These are phyloP conservation scores for Neuroterus valhalla DNA, from an alignment of 1,140 invertebrate species.

Conservation along the genomic window DNA sequence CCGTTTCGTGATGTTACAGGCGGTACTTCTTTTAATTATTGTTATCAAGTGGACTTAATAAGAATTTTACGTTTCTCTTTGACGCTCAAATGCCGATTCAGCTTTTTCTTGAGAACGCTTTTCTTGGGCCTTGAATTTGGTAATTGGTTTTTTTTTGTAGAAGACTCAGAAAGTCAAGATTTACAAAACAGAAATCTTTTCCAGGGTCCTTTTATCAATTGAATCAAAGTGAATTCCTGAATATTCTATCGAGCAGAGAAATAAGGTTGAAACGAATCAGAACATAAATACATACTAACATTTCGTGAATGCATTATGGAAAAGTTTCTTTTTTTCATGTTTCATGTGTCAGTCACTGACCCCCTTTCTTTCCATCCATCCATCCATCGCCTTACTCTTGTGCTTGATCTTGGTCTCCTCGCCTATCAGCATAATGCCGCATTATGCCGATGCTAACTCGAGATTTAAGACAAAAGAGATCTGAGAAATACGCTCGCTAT, in stretches of 20 bases:
- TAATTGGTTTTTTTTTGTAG: neutral
- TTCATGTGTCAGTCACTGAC: slow-evolving; percentile 22
- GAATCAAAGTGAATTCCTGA: neutral
- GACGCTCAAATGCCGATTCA: neutral
- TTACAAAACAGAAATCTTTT: neutral
- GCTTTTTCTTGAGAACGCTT: neutral
- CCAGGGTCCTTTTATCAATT: neutral
- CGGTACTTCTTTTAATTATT: neutral
- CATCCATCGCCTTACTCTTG: slow-evolving; percentile 6
- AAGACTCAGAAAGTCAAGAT: neutral
- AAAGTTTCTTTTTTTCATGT: slow-evolving; percentile 13
- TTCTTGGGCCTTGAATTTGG: neutral
- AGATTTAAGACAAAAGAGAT: slow-evolving; percentile 28
- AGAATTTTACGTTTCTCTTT: neutral
- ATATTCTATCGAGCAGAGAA: neutral
- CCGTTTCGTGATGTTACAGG: neutral
- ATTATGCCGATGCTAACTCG: slow-evolving; percentile 23
- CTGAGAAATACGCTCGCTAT: slow-evolving; percentile 12
- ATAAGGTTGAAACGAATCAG: slow-evolving; percentile 18
- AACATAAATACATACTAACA: slow-evolving; percentile 17
- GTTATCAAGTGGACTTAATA: neutral
- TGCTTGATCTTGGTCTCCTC: slow-evolving; percentile 20
- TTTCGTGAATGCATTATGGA: slow-evolving; percentile 18
- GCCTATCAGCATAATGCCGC: slow-evolving; percentile 23
- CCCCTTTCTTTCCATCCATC: slow-evolving; percentile 3